These are phyloP conservation scores for Scarus forsteni DNA, from an alignment of 2,797 vertebrate genomes.

Conservation along the genomic window DNA sequence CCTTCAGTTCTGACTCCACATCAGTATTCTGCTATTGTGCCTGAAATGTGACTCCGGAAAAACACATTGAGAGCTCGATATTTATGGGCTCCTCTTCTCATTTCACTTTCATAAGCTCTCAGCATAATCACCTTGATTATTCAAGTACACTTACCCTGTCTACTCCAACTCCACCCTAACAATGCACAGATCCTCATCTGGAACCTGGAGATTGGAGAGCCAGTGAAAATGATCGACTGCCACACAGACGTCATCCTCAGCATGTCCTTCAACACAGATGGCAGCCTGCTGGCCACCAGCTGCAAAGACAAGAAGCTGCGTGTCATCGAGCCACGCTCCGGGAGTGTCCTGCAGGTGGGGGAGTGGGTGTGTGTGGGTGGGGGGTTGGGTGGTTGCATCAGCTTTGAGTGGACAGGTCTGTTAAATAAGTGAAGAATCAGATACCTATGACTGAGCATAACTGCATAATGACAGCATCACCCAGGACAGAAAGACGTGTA, in stretches of 20 bases:
- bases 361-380: neutral
- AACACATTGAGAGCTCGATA: neutral
- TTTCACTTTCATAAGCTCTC: conserved; percentile 4
- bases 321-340: conserved; percentile 94
- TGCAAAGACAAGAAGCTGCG: conserved; percentile 97
- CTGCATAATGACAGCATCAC: no score
- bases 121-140: neutral
- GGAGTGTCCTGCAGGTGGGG: conserved; percentile 92
- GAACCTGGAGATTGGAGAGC: conserved; percentile 96
- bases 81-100: neutral
- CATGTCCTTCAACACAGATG: conserved; percentile 97
- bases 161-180: conserved; percentile 21
- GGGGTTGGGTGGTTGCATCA: no score
- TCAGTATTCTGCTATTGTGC: neutral
- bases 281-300: conserved; percentile 94
- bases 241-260: conserved; percentile 96
- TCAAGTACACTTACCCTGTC: neutral
- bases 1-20: neutral
- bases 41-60: neutral
- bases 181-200: conserved; percentile 93
- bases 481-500: no score
- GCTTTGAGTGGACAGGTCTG: no score
- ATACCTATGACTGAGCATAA: no score
- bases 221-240: conserved; percentile 99
- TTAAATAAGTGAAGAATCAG: no score